Percentiles rank a stretch among this genome's conserved stretches.
Conservation (phyloP, 1,140 invertebrate species). For the Pseudomyrmex concolor region DNA sequence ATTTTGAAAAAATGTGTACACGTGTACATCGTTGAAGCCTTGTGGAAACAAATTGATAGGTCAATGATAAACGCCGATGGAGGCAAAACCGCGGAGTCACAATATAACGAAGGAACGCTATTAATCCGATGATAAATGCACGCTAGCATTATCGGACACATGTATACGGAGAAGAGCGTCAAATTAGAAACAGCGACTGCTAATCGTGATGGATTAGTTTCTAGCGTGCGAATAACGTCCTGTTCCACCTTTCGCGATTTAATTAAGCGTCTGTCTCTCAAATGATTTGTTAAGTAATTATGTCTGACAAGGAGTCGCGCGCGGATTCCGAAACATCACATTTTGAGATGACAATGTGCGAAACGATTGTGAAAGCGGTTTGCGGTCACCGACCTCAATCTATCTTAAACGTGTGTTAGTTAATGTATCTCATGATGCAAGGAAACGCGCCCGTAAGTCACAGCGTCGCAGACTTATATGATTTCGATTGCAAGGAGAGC, state of each 20-base stretch:
- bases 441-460: conserved; percentile 12
- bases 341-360: conserved; percentile 8
- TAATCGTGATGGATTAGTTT: conserved; percentile 65
- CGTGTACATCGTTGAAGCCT: conserved; percentile 29
- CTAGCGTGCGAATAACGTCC: conserved; percentile 27
- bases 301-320: conserved; percentile 11
- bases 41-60: conserved; percentile 65
- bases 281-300: conserved; percentile 62
- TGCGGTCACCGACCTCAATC: conserved; percentile 4
- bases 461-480: background rate
- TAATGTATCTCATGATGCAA: background rate
- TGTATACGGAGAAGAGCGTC: conserved; percentile 52
- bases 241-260: conserved; percentile 45
- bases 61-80: conserved; percentile 64
- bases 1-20: no score
- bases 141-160: conserved; percentile 47
- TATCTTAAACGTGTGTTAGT: background rate
- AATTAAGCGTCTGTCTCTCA: conserved; percentile 54
- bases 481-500: background rate
- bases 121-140: conserved; percentile 68
- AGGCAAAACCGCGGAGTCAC: conserved; percentile 52
- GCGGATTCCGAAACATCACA: background rate
- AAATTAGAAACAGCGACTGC: conserved; percentile 55
- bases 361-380: conserved; percentile 1
- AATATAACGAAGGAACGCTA: conserved; percentile 49